These are phyloP conservation scores for Sinosuthora webbiana DNA, from an alignment of 2,113 vertebrate species.

Conservation along the genomic window DNA sequence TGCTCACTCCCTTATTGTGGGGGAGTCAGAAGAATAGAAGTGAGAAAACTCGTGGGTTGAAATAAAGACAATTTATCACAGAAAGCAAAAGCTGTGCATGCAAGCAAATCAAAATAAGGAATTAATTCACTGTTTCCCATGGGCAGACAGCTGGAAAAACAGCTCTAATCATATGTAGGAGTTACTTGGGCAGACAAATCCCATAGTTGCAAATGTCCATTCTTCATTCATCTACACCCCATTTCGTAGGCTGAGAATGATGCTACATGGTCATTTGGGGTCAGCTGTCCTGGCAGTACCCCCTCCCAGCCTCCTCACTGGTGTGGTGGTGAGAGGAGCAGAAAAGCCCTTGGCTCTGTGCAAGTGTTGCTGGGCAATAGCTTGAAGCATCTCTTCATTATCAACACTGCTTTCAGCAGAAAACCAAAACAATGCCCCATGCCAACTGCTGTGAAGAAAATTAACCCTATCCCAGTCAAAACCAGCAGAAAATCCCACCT, in stretches of 20 bases:
- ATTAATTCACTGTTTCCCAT: not conserved
- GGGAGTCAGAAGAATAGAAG: not conserved
- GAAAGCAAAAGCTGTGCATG: not conserved
- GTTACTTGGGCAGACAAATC: not conserved
- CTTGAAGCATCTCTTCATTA: not conserved
- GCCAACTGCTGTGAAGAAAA: not conserved
- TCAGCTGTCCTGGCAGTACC: too few relatives aligned
- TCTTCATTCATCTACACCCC: not conserved
- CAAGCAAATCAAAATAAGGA: not conserved
- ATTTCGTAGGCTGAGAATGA: not conserved
- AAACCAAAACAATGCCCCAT: not conserved
- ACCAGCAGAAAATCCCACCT: not conserved
- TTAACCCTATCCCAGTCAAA: not conserved
- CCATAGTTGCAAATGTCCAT: not conserved
- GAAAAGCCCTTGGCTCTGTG: not conserved
- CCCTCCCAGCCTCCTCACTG: not conserved
- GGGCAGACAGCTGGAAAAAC: not conserved
- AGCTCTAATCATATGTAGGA: rapidly evolving
- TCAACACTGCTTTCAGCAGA: not conserved
- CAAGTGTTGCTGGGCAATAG: not conserved
- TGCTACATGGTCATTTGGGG: not conserved
- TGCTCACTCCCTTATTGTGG: not conserved
- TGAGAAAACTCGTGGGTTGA: not conserved
- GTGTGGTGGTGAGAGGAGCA: not conserved
- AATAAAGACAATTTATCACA: not conserved